These are phyloP conservation scores for Lycocerus yunnanus DNA, from an alignment of 2,888 invertebrate species.

Conservation along the genomic window DNA sequence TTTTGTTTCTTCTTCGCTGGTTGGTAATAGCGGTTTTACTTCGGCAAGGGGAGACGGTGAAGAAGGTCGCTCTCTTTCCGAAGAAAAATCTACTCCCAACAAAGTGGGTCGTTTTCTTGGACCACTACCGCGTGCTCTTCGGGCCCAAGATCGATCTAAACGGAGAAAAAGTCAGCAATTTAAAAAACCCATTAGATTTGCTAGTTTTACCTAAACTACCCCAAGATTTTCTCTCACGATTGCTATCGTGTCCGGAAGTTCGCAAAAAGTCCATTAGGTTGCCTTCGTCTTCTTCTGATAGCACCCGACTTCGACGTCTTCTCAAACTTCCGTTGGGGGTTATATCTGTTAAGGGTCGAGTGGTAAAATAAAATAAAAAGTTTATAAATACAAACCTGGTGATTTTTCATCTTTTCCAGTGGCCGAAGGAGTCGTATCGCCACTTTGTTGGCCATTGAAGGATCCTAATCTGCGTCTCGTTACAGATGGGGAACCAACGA, in stretches of 20 bases:
- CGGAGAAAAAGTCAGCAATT: conserved; percentile 2
- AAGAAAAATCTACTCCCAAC: conserved; percentile 71
- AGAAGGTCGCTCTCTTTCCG: conserved; percentile 73
- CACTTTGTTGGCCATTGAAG: conserved; percentile 58
- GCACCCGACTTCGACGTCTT: conserved; percentile 77
- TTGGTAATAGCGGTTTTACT: conserved; percentile 58
- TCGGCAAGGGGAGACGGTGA: conserved; percentile 69
- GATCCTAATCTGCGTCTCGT: conserved; percentile 70
- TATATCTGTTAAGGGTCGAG: conserved; percentile 62
- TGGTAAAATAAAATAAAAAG: not conserved
- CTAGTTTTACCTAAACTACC: conserved; percentile 75
- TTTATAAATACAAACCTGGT: conserved; percentile 53
- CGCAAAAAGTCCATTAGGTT: conserved; percentile 85
- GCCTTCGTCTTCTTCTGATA: conserved; percentile 82
- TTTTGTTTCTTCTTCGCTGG: conserved; percentile 61
- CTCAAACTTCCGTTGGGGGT: conserved; percentile 89
- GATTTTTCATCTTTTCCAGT: conserved; percentile 59
- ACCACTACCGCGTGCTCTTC: conserved; percentile 74
- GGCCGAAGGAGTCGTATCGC: conserved; percentile 38
- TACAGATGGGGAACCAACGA: conserved; percentile 69
- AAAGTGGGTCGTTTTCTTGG: conserved; percentile 79
- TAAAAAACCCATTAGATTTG: not conserved
- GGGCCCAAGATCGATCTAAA: conserved; percentile 86
- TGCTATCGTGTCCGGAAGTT: conserved; percentile 75
- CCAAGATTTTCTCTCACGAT: conserved; percentile 79